Evolutionary conservation across 1,140 invertebrate species (phyloP).

Genomic region (Mesaphorura yosii): DNA sequence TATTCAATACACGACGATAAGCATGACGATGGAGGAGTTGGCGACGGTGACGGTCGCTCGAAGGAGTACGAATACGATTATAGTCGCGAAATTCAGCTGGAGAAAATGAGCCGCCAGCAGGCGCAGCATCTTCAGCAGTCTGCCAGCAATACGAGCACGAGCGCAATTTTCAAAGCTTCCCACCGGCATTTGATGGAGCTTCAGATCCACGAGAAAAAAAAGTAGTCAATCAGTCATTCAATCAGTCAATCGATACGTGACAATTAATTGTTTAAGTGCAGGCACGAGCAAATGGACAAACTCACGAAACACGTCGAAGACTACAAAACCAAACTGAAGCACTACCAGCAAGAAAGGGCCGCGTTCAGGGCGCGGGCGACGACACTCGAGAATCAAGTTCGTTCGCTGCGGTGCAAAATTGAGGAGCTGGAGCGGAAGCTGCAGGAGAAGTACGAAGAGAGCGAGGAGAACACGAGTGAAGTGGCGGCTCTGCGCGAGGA

Average conservation of each 20-base stretch:
- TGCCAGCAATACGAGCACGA: not conserved
- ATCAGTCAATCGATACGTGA: not conserved
- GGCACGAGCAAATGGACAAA: conserved; percentile 21
- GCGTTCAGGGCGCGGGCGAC: conserved; percentile 19
- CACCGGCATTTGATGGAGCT: conserved; percentile 5
- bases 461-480: not conserved
- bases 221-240: conserved; percentile 8
- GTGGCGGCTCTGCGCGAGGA: conserved; percentile 10
- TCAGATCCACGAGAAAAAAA: conserved; percentile 18
- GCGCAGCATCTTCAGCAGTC: not conserved
- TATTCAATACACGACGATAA: not conserved
- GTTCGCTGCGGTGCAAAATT: conserved; percentile 6
- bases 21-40: not conserved
- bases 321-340: conserved; percentile 15
- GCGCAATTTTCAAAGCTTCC: not conserved
- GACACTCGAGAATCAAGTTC: conserved; percentile 20
- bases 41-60: not conserved
- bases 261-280: conserved; percentile 5
- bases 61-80: not conserved
- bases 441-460: not conserved
- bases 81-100: not conserved
- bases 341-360: not conserved
- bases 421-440: conserved; percentile 11
- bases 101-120: not conserved
- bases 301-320: conserved; percentile 7